Base-by-base conservation (phyloP, 2,797 vertebrate genomes). In the Ctenosaura bakeri region DNA sequence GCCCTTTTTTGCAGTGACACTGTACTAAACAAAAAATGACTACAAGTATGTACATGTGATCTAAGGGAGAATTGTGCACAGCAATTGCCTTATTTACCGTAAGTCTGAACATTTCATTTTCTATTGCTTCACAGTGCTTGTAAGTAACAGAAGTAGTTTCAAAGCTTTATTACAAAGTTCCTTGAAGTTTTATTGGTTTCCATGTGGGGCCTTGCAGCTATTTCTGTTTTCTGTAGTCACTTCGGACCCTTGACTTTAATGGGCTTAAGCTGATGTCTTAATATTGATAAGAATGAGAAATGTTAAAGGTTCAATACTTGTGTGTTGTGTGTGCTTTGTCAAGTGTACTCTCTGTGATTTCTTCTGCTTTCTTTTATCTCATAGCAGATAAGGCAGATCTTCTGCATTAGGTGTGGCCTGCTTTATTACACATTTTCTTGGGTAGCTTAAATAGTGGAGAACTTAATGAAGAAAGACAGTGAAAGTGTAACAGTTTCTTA, bases 281-380 rank as follows among this genome's bases (percentile, higher is more conserved):
- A 29, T 88, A 73, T 69, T 64, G 89, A 90, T 91, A 88, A 35
- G 29, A n/a, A 2, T 92, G 81, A 90, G 69, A 92, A 73, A 59
- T 83, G 82, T 10, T 74, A 83, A 83, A 92, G 89, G 82, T 92
- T 95, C 90, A 85, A 91, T 93, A 80, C 8, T 59, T 0, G 0
- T 64, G 86, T 69, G 12, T 66, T 32, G 83, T 93, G 66, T 92
- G 90, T 90, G 52, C 16, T 6, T 22, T 81, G 77, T 80, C 77
- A 85, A 52, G 35, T 54, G 26, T 73, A n/a, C 6, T 83, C 9
- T 92, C 92, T 79, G 54, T 92, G 91, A 84, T 32, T 92, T 91
- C 82, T 84, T 89, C 64, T 94, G 88, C 91, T 93, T 92, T 95
- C 89, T 94, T 94, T 94, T 94, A 42, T 93, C 89, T 91, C 88